Percentiles rank a stretch among this genome's conserved stretches.
Evolutionary conservation across 2,113 vertebrate genomes (phyloP).

Genomic region (Syrrhaptes paradoxus): DNA sequence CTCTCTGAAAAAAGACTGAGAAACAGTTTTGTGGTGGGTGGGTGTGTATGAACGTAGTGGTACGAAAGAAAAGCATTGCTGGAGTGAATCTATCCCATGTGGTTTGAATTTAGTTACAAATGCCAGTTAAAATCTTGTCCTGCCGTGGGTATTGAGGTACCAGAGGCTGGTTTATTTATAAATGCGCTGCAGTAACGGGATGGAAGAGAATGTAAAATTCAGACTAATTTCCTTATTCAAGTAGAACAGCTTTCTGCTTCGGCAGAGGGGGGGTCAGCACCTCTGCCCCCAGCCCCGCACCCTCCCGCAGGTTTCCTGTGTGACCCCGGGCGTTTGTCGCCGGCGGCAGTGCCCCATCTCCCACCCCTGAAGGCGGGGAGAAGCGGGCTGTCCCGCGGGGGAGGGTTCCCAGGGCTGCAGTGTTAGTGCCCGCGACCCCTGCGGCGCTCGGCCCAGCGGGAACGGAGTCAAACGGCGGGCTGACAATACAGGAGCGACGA

Average conservation of each 20-base stretch:
- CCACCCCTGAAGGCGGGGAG: background rate
- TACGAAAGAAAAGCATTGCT: background rate
- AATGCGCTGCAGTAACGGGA: background rate
- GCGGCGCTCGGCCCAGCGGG: background rate
- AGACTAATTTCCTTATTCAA: rapidly evolving
- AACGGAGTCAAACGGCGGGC: rapidly evolving
- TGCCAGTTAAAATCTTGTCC: rapidly evolving
- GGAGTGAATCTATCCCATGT: too few species aligned
- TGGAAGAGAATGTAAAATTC: background rate
- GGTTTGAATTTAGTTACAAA: background rate
- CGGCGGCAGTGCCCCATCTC: rapidly evolving
- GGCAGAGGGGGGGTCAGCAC: background rate
- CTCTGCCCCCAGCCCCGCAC: background rate
- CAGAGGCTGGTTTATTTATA: background rate
- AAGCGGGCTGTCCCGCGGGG: rapidly evolving
- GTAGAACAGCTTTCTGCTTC: too few species aligned
- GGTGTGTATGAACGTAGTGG: rapidly evolving
- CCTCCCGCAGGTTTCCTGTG: background rate
- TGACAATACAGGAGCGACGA: background rate
- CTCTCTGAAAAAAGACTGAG: background rate
- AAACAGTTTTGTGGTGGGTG: background rate
- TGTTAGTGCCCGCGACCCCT: rapidly evolving
- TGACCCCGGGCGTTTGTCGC: background rate
- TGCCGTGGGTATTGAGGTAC: background rate
- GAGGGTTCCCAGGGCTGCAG: rapidly evolving